Percentiles rank a stretch among this genome's conserved stretches.
phyloP scores from a whole-genome alignment of 2,113 vertebrate species.

The Labrus mixtus region DNA sequence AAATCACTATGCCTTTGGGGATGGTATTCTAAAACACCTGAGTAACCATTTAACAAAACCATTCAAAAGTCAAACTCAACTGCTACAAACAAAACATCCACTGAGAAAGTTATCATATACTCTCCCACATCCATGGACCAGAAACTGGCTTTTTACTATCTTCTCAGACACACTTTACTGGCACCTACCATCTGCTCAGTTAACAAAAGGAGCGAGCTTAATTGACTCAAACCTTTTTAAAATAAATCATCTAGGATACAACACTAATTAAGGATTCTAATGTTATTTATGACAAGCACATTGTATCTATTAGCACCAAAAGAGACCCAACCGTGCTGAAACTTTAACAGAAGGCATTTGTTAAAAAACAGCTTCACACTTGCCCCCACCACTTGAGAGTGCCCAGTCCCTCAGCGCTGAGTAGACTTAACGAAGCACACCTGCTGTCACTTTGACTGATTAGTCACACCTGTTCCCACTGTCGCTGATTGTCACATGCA shows the following conservation, averaged over 20 bases:
- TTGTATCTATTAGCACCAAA: background rate
- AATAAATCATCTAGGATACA: background rate
- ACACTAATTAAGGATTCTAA: background rate
- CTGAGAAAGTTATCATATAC: background rate
- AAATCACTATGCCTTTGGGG: too few species aligned
- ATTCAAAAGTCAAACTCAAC: background rate
- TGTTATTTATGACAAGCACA: background rate
- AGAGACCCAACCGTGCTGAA: background rate
- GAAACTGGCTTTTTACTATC: background rate
- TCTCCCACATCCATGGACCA: background rate
- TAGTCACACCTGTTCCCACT: constrained; percentile 11
- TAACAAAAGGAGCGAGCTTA: background rate
- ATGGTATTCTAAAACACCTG: background rate
- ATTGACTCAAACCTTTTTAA: background rate
- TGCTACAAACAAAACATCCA: too few species aligned
- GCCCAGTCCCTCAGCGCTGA: constrained; percentile 9
- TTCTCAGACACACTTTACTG: background rate
- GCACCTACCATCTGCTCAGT: constrained; percentile 24
- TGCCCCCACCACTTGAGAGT: background rate
- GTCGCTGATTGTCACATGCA: background rate
- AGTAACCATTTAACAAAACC: background rate
- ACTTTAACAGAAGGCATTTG: constrained; percentile 2
- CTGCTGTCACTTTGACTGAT: constrained; percentile 18
- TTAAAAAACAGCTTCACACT: background rate
- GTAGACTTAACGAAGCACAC: constrained; percentile 8